Evolutionary conservation across 2,797 vertebrate species (phyloP).

Genomic region (Propithecus perrieri): DNA sequence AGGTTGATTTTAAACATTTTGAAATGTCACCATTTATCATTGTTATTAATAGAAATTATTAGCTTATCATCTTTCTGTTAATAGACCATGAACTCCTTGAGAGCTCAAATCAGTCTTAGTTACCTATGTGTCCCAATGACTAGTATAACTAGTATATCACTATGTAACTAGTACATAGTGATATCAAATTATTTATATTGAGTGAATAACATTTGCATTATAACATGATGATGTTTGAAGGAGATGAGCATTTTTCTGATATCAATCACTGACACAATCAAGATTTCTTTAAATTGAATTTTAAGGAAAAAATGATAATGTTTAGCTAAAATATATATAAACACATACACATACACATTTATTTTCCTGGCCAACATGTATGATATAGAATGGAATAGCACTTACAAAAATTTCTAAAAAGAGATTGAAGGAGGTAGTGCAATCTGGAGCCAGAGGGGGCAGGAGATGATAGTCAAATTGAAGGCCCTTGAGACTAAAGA

Average conservation of each 20-base stretch:
- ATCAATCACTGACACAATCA: not conserved
- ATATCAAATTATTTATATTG: not conserved
- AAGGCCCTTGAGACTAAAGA: not conserved
- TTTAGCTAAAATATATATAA: not conserved
- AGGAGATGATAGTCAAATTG: not conserved
- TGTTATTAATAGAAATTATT: not conserved
- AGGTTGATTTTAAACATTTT: not conserved
- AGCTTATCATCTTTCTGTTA: not conserved
- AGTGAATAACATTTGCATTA: not conserved
- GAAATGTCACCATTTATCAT: not conserved
- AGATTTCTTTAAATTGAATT: not conserved
- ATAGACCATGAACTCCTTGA: not conserved
- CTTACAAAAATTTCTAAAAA: not conserved
- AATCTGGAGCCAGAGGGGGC: accelerated
- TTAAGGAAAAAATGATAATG: not conserved
- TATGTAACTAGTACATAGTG: not conserved
- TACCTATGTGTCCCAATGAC: not conserved
- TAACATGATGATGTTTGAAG: not conserved
- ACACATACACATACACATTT: not conserved
- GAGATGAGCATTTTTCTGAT: not conserved
- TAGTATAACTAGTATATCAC: too few species aligned
- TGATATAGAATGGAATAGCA: not conserved
- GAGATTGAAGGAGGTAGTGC: not conserved
- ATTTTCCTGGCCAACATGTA: not conserved
- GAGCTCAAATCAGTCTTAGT: not conserved